Conservation (phyloP, 2,113 vertebrate genomes). For the Tachysurus fulvidraco region DNA sequence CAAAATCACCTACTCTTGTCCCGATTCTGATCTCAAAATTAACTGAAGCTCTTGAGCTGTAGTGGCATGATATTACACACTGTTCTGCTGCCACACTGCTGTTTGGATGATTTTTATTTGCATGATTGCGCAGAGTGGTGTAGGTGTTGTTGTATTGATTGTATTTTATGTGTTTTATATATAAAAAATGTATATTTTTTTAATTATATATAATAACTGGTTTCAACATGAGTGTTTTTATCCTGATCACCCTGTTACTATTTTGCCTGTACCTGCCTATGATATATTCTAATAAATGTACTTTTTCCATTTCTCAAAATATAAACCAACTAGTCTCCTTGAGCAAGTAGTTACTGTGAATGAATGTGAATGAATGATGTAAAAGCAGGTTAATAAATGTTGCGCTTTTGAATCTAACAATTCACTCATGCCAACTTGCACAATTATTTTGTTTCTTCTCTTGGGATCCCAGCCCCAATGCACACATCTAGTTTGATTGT, state of each 20-base stretch:
- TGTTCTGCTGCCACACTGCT: not conserved
- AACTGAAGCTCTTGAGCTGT: not conserved
- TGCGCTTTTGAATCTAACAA: not conserved
- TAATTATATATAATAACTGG: not conserved
- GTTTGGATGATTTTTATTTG: not conserved
- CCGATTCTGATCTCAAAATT: not conserved
- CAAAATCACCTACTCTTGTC: not conserved
- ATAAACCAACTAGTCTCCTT: not conserved
- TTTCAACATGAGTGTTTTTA: not conserved
- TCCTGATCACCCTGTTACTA: not conserved
- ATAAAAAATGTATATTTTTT: too few relatives aligned
- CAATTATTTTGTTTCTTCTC: conserved; percentile 3
- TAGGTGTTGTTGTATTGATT: not conserved
- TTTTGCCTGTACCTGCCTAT: not conserved
- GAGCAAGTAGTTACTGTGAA: not conserved
- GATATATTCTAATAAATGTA: not conserved
- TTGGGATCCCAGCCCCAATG: not conserved
- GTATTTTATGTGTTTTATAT: too few relatives aligned
- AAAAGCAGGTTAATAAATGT: not conserved
- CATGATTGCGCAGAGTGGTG: not conserved
- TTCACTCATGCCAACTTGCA: not conserved
- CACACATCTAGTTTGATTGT: not conserved
- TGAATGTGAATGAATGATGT: not conserved
- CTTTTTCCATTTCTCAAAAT: not conserved
- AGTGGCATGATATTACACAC: not conserved